A percentile compares a stretch with the other conserved stretches of the same genome.
Conservation (phyloP, 1,140 invertebrate genomes). For the Anastrepha ludens region DNA sequence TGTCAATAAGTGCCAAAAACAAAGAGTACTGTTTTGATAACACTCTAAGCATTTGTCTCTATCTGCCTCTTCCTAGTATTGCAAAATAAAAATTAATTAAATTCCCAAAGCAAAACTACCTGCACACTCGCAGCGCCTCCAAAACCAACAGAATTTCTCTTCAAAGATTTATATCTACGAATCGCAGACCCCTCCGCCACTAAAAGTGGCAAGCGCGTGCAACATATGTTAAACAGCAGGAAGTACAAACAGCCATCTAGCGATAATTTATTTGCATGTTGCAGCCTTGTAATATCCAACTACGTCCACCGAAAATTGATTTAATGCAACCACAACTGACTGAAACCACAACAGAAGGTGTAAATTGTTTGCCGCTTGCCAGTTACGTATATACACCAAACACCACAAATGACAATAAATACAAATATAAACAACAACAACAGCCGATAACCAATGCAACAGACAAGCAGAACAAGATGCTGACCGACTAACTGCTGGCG, state of each 20-base stretch:
- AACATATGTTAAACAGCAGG: slow-evolving; percentile 38
- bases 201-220: background rate
- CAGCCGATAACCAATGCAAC: background rate
- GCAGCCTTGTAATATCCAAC: background rate
- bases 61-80: too few species aligned
- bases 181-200: background rate
- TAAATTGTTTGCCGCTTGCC: slow-evolving; percentile 47
- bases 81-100: too few species aligned
- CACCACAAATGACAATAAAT: slow-evolving; percentile 51
- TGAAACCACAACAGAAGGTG: slow-evolving; percentile 47
- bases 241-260: background rate
- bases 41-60: too few species aligned
- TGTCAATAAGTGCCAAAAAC: too few species aligned
- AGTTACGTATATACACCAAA: slow-evolving; percentile 31
- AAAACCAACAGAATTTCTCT: too few species aligned
- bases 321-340: slow-evolving; percentile 43
- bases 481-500: background rate
- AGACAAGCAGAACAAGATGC: background rate
- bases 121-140: too few species aligned
- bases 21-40: too few species aligned
- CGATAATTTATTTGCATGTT: slow-evolving; percentile 18
- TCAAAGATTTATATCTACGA: background rate
- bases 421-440: slow-evolving; percentile 4
- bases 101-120: too few species aligned
- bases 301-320: slow-evolving; percentile 21